Percentiles rank a stretch among this genome's conserved stretches.
phyloP scores from a whole-genome alignment of 2,797 vertebrate species.

The Gymnoscopelus braueri region DNA sequence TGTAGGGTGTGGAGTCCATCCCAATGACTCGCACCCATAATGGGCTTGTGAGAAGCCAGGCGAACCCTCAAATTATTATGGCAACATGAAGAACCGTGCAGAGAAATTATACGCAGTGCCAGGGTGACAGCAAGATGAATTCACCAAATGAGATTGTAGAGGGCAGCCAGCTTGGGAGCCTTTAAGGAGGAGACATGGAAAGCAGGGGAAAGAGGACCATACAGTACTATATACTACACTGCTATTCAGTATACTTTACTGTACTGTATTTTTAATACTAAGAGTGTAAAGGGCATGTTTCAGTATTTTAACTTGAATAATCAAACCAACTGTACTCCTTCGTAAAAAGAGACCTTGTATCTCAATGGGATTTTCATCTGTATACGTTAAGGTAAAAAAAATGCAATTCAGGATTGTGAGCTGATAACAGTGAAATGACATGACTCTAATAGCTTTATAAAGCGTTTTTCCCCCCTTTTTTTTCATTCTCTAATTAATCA shows the following conservation, averaged over 20 bases:
- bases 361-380: too few species aligned
- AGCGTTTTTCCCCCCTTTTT: neutral
- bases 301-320: too few species aligned
- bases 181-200: slow-evolving; percentile 53
- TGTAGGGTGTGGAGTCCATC: slow-evolving; percentile 57
- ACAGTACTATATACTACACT: slow-evolving; percentile 7
- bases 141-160: slow-evolving; percentile 77
- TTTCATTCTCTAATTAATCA: slow-evolving; percentile 57
- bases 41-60: slow-evolving; percentile 66
- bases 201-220: slow-evolving; percentile 20
- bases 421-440: slow-evolving; percentile 39
- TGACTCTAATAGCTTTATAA: slow-evolving; percentile 32
- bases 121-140: slow-evolving; percentile 75
- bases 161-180: slow-evolving; percentile 62
- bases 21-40: slow-evolving; percentile 70
- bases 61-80: slow-evolving; percentile 75
- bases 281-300: too few species aligned
- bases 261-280: too few species aligned
- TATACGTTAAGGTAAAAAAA: too few species aligned
- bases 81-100: slow-evolving; percentile 70
- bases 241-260: too few species aligned
- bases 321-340: too few species aligned
- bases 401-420: neutral
- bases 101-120: slow-evolving; percentile 72
- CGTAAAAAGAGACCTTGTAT: too few species aligned